phyloP scores from a whole-genome alignment of 1,140 invertebrate species.

The Chrysopa pallens region DNA sequence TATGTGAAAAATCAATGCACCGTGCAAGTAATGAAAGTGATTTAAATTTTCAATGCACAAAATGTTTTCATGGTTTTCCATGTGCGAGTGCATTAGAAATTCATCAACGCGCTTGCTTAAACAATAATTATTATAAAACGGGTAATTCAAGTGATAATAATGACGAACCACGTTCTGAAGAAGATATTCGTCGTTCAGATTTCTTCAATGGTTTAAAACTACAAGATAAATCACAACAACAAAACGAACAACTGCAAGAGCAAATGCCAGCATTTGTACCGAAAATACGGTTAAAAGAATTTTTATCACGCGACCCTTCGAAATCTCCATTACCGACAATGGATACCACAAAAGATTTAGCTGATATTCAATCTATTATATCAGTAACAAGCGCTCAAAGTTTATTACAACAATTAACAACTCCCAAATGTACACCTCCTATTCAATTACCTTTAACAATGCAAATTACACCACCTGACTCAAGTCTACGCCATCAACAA shows the following conservation, averaged over 20 bases:
- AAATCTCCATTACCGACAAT: constrained; percentile 6
- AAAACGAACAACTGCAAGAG: constrained; percentile 16
- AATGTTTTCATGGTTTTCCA: constrained; percentile 56
- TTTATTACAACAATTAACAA: constrained; percentile 33
- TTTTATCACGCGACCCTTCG: constrained; percentile 6
- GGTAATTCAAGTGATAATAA: constrained; percentile 9
- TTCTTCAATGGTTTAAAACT: constrained; percentile 67
- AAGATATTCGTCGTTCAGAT: constrained; percentile 42
- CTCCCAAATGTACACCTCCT: constrained; percentile 21
- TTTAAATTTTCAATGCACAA: constrained; percentile 48
- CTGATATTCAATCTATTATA: constrained; percentile 70
- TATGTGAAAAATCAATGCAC: constrained; percentile 50
- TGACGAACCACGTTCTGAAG: constrained; percentile 23
- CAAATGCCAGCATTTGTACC: neutral
- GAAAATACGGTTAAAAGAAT: constrained; percentile 8
- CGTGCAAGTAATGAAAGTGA: constrained; percentile 32
- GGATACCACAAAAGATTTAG: constrained; percentile 46
- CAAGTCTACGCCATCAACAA: constrained; percentile 2
- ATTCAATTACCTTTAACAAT: constrained; percentile 10
- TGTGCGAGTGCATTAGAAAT: constrained; percentile 48
- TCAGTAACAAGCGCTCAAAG: constrained; percentile 48
- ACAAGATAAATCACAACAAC: constrained; percentile 36
- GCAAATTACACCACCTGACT: constrained; percentile 18
- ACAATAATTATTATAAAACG: constrained; percentile 12
- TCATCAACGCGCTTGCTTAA: constrained; percentile 37